Percentiles rank a stretch among this genome's conserved stretches.
These are phyloP conservation scores for Phalacrocorax pelagicus DNA, from an alignment of 2,113 vertebrate species.

Conservation along the genomic window DNA sequence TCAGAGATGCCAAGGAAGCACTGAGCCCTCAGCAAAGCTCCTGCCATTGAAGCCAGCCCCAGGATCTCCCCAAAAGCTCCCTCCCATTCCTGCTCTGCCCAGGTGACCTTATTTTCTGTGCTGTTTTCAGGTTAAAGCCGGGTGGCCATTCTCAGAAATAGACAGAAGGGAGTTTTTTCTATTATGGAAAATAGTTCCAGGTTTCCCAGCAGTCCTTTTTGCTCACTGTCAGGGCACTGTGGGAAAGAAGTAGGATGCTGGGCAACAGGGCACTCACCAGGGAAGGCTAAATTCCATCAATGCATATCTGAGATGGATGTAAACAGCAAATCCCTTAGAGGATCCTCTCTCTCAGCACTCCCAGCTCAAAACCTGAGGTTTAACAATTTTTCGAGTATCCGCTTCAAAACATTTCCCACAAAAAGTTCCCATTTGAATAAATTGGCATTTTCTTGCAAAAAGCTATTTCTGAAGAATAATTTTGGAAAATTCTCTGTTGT, in stretches of 20 bases:
- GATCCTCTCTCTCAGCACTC: neutral
- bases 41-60: neutral
- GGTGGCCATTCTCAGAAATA: neutral
- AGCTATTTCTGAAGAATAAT: neutral
- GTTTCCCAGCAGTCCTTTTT: neutral
- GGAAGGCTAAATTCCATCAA: neutral
- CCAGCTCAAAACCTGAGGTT: neutral
- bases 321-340: neutral
- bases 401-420: neutral
- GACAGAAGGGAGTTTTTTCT: neutral
- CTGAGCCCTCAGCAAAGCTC: neutral
- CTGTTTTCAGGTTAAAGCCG: neutral
- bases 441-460: neutral
- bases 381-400: neutral
- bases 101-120: neutral
- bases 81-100: neutral
- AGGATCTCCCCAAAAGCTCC: neutral
- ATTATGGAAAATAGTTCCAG: neutral
- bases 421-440: neutral
- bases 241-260: neutral
- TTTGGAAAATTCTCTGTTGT: neutral
- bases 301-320: neutral
- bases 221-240: neutral
- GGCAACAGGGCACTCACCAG: neutral
- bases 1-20: neutral